Evolutionary conservation across 35 echinoderm and acorn worm genomes (phyloP), one percentile per base, ranked within the genome.

Genomic region (Patiria miniata): DNA sequence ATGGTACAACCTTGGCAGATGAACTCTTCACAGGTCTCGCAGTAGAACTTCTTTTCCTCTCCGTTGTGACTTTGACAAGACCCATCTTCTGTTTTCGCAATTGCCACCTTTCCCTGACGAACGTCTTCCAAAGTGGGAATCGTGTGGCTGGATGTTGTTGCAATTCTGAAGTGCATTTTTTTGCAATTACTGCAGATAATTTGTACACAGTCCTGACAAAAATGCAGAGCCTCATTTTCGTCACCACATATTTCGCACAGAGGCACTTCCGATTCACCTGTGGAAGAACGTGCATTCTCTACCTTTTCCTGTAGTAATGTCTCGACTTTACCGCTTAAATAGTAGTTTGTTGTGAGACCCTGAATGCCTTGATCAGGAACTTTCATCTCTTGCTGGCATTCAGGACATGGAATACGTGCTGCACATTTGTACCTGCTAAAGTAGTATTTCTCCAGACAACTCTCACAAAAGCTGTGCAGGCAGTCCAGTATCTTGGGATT

Each of bases 11-110:
- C 78, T 18, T 47, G 78, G 51, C 78, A 81, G 19, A 81, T 50
- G 36, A 81, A 17, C 78, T 47, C 78, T 21, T 50, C 34, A 39
- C 78, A 81, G 40, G 78, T 81, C 39, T 81, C 78, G n/a, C 78
- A 81, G 78, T 47, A 81, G 39, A 81, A 81, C 78, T 47, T 47
- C 36, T 47, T 22, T 32, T 14, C 9, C 21, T 81, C n/a, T 21
- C 36, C 78, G 18, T 39, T 39, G 39, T 81, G 78, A 26, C 40
- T 42, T 18, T 39, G 19, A 30, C 78, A 81, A 1, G 14, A 47
- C 7, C n/a, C 15, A n/a, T 30, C 39, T 10, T 81, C 14, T 32
- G 36, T 16, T 21, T 47, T 47, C 9, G 9, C 14, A 14, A 81
- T 1, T 47, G 26, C 39, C 40, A 17, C 78, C 29, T 81, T 81